phyloP scores from a whole-genome alignment of 1,140 invertebrate species.

The Lithobius niger region DNA sequence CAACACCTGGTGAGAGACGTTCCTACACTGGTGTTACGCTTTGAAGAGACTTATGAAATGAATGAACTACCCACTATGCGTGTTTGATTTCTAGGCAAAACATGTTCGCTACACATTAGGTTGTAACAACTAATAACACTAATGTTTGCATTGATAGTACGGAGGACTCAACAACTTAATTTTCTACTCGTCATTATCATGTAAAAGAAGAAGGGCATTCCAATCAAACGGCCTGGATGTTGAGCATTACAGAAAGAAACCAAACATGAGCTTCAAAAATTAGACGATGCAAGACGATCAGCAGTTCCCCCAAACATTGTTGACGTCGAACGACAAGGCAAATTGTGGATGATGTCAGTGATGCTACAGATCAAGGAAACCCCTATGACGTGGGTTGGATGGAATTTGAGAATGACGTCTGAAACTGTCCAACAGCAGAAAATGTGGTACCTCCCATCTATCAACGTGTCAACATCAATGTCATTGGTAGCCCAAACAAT shows the following conservation, averaged over 20 bases:
- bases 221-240: not conserved
- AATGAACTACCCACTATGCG: too few species aligned
- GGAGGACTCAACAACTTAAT: not conserved
- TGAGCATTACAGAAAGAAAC: not conserved
- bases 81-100: too few species aligned
- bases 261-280: not conserved
- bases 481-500: conserved; percentile 29
- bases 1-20: too few species aligned
- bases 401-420: not conserved
- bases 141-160: not conserved
- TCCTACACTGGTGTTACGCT: too few species aligned
- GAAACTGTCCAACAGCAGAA: not conserved
- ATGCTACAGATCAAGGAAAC: not conserved
- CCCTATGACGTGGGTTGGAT: not conserved
- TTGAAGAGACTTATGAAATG: too few species aligned
- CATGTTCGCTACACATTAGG: too few species aligned
- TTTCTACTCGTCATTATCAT: too few species aligned
- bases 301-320: not conserved
- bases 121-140: too few species aligned
- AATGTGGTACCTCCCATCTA: conserved; percentile 27
- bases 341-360: not conserved
- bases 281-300: not conserved
- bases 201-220: not conserved
- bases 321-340: not conserved
- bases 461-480: conserved; percentile 27